Base-by-base conservation (phyloP, 2,113 vertebrate species). In the Scalopus aquaticus region DNA sequence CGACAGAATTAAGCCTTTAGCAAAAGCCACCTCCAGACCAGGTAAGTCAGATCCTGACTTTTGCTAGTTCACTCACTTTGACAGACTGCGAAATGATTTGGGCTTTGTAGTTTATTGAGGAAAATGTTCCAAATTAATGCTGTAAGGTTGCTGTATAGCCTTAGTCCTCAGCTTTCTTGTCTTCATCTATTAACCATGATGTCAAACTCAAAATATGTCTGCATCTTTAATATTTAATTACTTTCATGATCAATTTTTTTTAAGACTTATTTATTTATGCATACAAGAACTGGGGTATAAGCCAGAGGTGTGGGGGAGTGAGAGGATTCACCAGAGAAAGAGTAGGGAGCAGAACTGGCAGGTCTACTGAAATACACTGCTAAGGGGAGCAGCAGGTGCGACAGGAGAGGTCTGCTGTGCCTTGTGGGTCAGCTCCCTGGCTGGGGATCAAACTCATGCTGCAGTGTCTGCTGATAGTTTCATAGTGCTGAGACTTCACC, bases 1-100 rank as follows among this genome's bases (percentile, higher is more conserved):
- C 97, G 98, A 99, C 95, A 97, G 98, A 93, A 99, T 99, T 97
- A 99, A 99, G 73, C 99, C 99, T 94, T 97, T 99, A 94, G 99
- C 99, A 81, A 99, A 99, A 98, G 98, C 99, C 9, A 99, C 99
- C 0, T 99, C 99, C 72, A 99, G 99, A 76, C 87, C 99, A 96
- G 99, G 99, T 99, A 98, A 97, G 81, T 84, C 24, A 51, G 44
- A 97, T 37, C 58, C 64, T 56, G 3, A 56, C 42, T 79, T 86
- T 80, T 24, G 30, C 28, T 76, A 10, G 51, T 79, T 84, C 6
- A 5, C 51, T 69, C 44, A 26, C 51, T 81, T 62, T 76, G n/a
- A 56, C 30, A 13, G 16, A 28, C 16, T 69, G 4, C 77, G 26
- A 77, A 60, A 56, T 76, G 30, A 80, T 42, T 32, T 46, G 28